Base-by-base conservation (phyloP, 2,113 vertebrate species). In the Felis chaus region DNA sequence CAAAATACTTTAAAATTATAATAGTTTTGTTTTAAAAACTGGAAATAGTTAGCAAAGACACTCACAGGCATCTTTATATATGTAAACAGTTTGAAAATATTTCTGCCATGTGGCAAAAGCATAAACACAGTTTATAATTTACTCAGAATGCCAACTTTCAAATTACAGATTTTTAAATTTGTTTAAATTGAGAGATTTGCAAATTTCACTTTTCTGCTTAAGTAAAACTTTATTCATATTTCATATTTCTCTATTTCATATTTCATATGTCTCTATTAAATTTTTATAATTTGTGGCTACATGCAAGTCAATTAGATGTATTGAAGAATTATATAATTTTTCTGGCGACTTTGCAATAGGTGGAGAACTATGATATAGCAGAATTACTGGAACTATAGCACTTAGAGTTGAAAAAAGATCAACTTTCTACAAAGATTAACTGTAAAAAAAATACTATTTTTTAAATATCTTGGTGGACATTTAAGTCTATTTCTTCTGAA, bases 1-100 rank as follows among this genome's bases (percentile, higher is more conserved):
- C 21, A n/a, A 91, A 95, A 85, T 86, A 53, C 12, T 79, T 87
- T 95, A 83, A 88, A 96, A 83, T 97, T 93, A 48, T 93, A 94
- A 79, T 68, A 45, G 69, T 41, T 91, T 96, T 94, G 50, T 19
- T 89, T 89, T 48, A 48, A 78, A 90, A 89, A 83, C 5, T 74
- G 23, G 45, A 89, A 94, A 73, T 63, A 68, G 29, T 88, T 45
- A 91, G 33, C 18, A 96, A 95, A 94, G 57, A 74, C 7, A 31
- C 27, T 89, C 65, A 61, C 3, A 84, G 53, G 61, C 1, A 65
- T 65, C 33, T 80, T 91, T 65, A 92, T 25, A 74, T 12, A 48
- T 39, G n/a, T 73, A 79, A 93, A 73, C 48, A 79, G 39, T 55
- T 25, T 79, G 18, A 92, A 86, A 86, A 36, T 90, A 82, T 79